phyloP scores from a whole-genome alignment of 2,113 vertebrate species.

The Chaenocephalus aceratus region DNA sequence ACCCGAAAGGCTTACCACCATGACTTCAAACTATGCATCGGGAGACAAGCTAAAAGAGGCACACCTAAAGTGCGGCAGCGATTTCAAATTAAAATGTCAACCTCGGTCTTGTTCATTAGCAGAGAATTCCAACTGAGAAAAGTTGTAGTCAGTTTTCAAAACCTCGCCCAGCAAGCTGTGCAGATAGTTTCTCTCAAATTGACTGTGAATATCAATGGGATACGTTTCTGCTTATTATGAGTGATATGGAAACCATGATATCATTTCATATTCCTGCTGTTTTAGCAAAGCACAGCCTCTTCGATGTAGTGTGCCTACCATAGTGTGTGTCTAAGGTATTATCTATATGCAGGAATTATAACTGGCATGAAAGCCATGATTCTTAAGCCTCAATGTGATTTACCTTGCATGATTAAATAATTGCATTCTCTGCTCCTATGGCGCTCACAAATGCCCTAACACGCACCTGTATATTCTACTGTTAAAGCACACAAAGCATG shows the following conservation, averaged over 20 bases:
- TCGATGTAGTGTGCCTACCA: background rate
- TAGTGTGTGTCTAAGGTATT: background rate
- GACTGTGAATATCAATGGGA: constrained; percentile 36
- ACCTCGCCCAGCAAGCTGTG: background rate
- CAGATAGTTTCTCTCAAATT: constrained; percentile 22
- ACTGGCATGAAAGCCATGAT: constrained; percentile 20
- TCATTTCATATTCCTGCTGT: background rate
- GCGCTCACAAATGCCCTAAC: background rate
- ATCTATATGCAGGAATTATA: constrained; percentile 12
- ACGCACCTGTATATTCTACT: constrained; percentile 9
- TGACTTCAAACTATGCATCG: constrained; percentile 21
- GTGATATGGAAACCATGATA: background rate
- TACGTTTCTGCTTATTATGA: constrained; percentile 19
- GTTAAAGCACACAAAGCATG: constrained; percentile 1
- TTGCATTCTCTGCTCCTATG: constrained; percentile 1
- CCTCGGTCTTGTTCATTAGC: constrained; percentile 62
- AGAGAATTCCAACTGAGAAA: constrained; percentile 47
- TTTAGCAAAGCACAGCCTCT: background rate
- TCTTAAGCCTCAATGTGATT: constrained; percentile 27
- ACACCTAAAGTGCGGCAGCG: constrained; percentile 14
- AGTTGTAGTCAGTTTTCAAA: constrained; percentile 38
- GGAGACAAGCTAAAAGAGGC: constrained; percentile 19
- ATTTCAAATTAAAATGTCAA: constrained; percentile 67
- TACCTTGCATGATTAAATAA: constrained; percentile 20
- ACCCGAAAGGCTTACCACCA: constrained; percentile 5